A percentile compares a stretch with the other conserved stretches of the same genome.
Conservation (phyloP, 2,797 vertebrate species). For the Megaceryle alcyon region DNA sequence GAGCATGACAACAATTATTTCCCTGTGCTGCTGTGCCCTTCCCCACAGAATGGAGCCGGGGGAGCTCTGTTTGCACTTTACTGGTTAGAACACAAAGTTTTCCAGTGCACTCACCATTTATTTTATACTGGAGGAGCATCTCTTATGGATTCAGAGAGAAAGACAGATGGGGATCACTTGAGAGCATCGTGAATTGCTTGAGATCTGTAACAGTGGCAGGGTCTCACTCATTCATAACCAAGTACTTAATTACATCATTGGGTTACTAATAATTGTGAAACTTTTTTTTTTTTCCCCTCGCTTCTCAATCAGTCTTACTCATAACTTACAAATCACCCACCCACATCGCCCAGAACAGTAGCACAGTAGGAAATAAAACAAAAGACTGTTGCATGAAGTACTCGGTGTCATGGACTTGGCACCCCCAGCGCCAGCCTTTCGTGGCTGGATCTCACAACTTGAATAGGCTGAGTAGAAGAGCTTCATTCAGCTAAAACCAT, state of each 20-base stretch:
- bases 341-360: not conserved
- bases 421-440: too few species aligned
- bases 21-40: not conserved
- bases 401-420: too few species aligned
- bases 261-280: not conserved
- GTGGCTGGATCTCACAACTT: too few species aligned
- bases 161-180: not conserved
- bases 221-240: not conserved
- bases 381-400: too few species aligned
- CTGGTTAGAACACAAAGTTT: not conserved
- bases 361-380: not conserved
- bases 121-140: not conserved
- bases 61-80: not conserved
- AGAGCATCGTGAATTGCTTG: not conserved
- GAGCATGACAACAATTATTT: not conserved
- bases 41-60: not conserved
- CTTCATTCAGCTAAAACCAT: too few species aligned
- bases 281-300: too few species aligned
- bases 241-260: not conserved
- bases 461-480: too few species aligned
- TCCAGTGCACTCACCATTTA: fast-evolving
- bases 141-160: too few species aligned
- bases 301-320: not conserved
- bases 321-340: not conserved
- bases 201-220: fast-evolving